Evolutionary conservation across 2,888 invertebrate genomes (phyloP).

Genomic region (Meliscaeva auricollis): DNA sequence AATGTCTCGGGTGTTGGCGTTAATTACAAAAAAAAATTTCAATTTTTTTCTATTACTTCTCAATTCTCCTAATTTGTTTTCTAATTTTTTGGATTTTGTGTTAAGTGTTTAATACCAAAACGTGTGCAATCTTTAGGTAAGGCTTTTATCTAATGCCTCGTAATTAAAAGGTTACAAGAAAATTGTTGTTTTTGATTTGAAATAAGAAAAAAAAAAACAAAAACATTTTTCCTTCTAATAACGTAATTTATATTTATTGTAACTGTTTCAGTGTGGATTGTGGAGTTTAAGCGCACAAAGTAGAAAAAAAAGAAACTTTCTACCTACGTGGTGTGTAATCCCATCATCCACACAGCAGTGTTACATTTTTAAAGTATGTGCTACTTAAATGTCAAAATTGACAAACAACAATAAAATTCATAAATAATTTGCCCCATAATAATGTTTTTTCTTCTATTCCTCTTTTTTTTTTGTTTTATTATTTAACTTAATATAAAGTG

Average conservation of each 20-base stretch:
- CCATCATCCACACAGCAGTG: conserved; percentile 25
- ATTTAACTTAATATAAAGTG: conserved; percentile 40
- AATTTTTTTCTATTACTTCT: conserved; percentile 47
- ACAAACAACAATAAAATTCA: neutral
- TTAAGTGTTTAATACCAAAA: neutral
- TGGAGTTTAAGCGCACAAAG: conserved; percentile 43
- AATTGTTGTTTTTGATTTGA: neutral
- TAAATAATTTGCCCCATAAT: conserved; percentile 29
- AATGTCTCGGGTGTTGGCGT: conserved; percentile 78
- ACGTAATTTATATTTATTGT: neutral
- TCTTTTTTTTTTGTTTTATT: conserved; percentile 42
- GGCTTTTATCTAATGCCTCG: neutral
- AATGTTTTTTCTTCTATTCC: conserved; percentile 35
- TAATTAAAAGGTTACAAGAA: neutral
- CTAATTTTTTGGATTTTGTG: conserved; percentile 15
- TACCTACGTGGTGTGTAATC: conserved; percentile 72
- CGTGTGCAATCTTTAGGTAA: conserved; percentile 29
- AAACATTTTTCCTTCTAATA: neutral
- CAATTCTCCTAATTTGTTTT: conserved; percentile 38
- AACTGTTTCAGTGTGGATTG: conserved; percentile 25
- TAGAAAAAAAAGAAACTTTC: conserved; percentile 65
- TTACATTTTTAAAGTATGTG: conserved; percentile 9
- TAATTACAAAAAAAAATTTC: conserved; percentile 57
- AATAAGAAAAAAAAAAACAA: neutral
- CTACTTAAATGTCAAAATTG: conserved; percentile 13